Base-by-base conservation (phyloP, 2,113 vertebrate species). In the Arvicanthis niloticus region DNA sequence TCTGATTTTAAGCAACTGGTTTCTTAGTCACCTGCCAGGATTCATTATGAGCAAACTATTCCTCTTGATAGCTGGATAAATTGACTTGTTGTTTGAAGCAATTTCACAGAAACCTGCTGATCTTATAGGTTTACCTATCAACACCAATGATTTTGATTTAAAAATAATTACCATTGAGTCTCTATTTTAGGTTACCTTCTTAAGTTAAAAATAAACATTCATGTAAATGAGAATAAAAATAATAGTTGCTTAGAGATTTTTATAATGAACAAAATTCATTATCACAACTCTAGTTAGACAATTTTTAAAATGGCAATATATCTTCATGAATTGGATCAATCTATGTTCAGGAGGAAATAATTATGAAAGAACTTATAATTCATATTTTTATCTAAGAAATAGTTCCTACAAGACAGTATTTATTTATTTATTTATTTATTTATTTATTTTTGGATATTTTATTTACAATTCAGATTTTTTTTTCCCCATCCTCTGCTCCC, bases 1-100 rank as follows among this genome's bases (percentile, higher is more conserved):
- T 90, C 78, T 92, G 62, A 94, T 96, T 96, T 88, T 90, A 37
- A 95, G 53, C 29, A 96, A 68, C 45, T 68, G 21, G 4, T 87
- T 92, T 95, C 62, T 62, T 91, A 56, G 56, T 94, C 10, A 67
- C 31, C 62, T 97, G 90, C 51, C 62, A 88, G n/a, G 58, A 42
- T 58, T 91, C 86, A 73, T 93, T 91, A 76, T 31, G 51, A 88
- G 48, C 26, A 94, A 96, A 82, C 1, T 75, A 24, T 84, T 88
- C 5, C 45, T 93, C 29, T 88, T 84, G 68, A 60, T 42, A 94
- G 31, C 48, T 84, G 19, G 65, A 93, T 78, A n/a, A 91, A 95
- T 65, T 88, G 34, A 93, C 75, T 93, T 88, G 31, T 29, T 88
- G 5, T 42, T 22, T n/a, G 19, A 78, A 95, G 31, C 73, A 94